A percentile compares a stretch with the other conserved stretches of the same genome.
Evolutionary conservation across 2,113 vertebrate species (phyloP).

Genomic region (Cochlearius cochlearius): DNA sequence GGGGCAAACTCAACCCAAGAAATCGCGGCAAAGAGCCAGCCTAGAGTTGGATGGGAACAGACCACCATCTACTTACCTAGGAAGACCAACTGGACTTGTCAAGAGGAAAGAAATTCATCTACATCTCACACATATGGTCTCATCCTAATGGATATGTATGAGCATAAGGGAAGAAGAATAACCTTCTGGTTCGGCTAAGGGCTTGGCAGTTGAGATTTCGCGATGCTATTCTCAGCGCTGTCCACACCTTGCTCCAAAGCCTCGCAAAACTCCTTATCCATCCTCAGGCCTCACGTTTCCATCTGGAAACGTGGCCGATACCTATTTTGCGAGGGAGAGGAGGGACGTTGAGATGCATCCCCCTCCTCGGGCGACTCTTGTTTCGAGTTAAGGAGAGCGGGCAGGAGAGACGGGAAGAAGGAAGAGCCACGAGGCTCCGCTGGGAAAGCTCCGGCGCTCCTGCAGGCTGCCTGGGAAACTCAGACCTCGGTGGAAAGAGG

Average conservation of each 20-base stretch:
- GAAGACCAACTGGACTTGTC: slow-evolving; percentile 70
- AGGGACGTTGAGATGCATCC: background rate
- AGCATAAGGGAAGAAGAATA: slow-evolving; percentile 68
- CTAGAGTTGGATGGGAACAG: slow-evolving; percentile 58
- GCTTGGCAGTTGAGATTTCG: slow-evolving; percentile 64
- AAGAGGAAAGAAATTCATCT: slow-evolving; percentile 67
- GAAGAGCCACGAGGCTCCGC: background rate
- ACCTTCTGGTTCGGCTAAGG: slow-evolving; percentile 68
- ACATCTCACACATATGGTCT: slow-evolving; percentile 68
- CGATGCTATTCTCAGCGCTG: slow-evolving; percentile 62
- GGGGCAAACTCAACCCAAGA: background rate
- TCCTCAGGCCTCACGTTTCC: slow-evolving; percentile 43
- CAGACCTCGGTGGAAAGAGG: background rate
- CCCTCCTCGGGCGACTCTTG: background rate
- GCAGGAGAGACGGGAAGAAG: background rate
- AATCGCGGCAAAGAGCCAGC: slow-evolving; percentile 46
- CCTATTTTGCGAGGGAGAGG: slow-evolving; percentile 4
- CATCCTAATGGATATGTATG: slow-evolving; percentile 67
- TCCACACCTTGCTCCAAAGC: slow-evolving; percentile 63
- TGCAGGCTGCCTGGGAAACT: background rate
- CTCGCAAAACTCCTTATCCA: slow-evolving; percentile 41
- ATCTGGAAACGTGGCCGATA: background rate
- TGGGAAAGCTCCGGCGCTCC: background rate
- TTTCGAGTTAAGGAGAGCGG: background rate
- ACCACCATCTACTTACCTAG: slow-evolving; percentile 64